These are phyloP conservation scores for Hylaeus anthracinus DNA, from an alignment of 1,140 invertebrate species.

Conservation along the genomic window DNA sequence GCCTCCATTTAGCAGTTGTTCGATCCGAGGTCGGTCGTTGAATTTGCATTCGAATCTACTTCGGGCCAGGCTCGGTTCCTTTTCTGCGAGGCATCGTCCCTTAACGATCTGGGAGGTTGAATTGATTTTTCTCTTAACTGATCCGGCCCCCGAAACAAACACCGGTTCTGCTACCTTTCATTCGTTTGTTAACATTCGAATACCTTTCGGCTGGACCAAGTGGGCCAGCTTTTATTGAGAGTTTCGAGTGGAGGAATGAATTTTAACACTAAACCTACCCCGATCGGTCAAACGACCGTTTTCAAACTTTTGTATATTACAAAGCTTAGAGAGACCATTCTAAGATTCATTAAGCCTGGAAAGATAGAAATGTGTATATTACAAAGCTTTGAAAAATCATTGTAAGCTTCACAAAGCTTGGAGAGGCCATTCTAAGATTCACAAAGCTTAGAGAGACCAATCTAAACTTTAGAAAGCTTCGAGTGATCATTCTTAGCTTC, in stretches of 20 bases:
- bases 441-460: no score
- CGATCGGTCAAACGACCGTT: no score
- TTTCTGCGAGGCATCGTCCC: conserved; percentile 37
- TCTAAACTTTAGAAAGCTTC: no score
- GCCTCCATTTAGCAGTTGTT: conserved; percentile 69
- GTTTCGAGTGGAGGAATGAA: neutral
- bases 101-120: conserved; percentile 63
- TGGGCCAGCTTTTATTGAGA: neutral
- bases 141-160: conserved; percentile 41
- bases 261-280: neutral
- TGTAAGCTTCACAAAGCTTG: no score
- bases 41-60: conserved; percentile 70
- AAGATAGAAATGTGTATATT: no score
- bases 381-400: no score
- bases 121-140: conserved; percentile 67
- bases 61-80: conserved; percentile 39
- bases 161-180: conserved; percentile 26
- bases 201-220: neutral
- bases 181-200: conserved; percentile 18
- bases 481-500: no score
- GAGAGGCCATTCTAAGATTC: no score
- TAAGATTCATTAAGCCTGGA: no score
- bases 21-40: conserved; percentile 54
- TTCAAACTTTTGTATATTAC: no score
- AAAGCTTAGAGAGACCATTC: no score